Evolutionary conservation across 1,140 invertebrate genomes (phyloP).

Genomic region (Galleria mellonella): DNA sequence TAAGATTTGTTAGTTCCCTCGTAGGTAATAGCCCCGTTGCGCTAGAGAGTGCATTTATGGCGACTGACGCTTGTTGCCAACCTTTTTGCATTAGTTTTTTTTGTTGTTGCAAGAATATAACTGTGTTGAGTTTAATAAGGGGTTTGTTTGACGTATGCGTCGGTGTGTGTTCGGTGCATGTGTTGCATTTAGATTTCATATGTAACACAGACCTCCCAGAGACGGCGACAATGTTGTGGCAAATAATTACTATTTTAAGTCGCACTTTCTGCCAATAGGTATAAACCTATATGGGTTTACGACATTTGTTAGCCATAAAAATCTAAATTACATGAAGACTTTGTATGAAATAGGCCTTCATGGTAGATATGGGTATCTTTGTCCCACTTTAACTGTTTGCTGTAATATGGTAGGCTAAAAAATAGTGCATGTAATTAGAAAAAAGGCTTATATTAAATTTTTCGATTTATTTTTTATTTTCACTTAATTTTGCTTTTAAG

Average conservation of each 20-base stretch:
- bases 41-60: slow-evolving; percentile 69
- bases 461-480: too few relatives aligned
- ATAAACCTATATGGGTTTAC: background rate
- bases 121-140: slow-evolving; percentile 9
- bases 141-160: slow-evolving; percentile 3
- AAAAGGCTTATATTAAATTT: too few relatives aligned
- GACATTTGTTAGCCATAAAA: too few relatives aligned
- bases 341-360: too few relatives aligned
- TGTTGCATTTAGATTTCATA: too few relatives aligned
- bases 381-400: too few relatives aligned
- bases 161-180: slow-evolving; percentile 7
- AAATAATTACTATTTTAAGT: background rate
- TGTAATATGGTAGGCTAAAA: too few relatives aligned
- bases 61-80: slow-evolving; percentile 48
- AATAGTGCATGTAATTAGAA: too few relatives aligned
- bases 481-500: too few relatives aligned
- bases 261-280: slow-evolving; percentile 1
- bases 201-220: too few relatives aligned
- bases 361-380: too few relatives aligned
- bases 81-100: slow-evolving; percentile 56
- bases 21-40: slow-evolving; percentile 52
- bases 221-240: background rate
- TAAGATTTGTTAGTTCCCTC: slow-evolving; percentile 16
- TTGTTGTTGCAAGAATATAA: slow-evolving; percentile 22
- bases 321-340: too few relatives aligned